Conservation (phyloP, 2,113 vertebrate genomes). For the Sinocyclocheilus anophthalmus region DNA sequence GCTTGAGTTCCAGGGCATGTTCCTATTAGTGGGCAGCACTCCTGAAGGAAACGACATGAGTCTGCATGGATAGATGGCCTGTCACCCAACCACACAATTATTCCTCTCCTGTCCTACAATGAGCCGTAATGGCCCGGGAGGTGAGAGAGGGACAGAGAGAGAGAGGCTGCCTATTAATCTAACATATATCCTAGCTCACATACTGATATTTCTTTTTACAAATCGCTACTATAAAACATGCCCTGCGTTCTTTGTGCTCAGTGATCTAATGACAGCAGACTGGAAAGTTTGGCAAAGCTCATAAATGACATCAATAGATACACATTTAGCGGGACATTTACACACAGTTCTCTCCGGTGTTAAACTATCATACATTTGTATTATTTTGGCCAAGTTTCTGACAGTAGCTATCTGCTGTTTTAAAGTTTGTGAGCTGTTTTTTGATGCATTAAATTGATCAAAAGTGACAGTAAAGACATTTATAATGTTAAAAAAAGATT, state of each 20-base stretch:
- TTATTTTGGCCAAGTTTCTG: neutral
- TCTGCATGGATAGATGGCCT: constrained; percentile 56
- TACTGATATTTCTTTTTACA: constrained; percentile 48
- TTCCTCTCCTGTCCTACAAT: constrained; percentile 59
- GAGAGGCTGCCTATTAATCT: constrained; percentile 38
- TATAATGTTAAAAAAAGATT: neutral
- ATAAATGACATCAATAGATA: neutral
- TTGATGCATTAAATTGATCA: neutral
- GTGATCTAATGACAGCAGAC: constrained; percentile 46
- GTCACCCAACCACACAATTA: constrained; percentile 59
- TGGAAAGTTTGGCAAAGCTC: constrained; percentile 45
- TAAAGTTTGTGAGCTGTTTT: neutral
- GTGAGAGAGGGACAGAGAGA: constrained; percentile 41
- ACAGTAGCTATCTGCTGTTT: neutral
- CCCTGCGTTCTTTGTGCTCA: constrained; percentile 39
- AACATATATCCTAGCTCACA: constrained; percentile 43
- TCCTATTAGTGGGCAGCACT: constrained; percentile 55
- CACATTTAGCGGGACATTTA: neutral
- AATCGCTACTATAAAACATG: constrained; percentile 53
- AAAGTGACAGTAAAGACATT: neutral
- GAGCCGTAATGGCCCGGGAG: constrained; percentile 57
- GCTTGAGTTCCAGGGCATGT: constrained; percentile 60
- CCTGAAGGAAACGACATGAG: constrained; percentile 52
- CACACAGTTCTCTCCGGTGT: too few species aligned
- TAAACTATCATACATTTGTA: neutral